A percentile compares a stretch with the other conserved stretches of the same genome.
These are phyloP conservation scores for Oasisia sp. DNA, from an alignment of 2,888 invertebrate genomes.

Conservation along the genomic window DNA sequence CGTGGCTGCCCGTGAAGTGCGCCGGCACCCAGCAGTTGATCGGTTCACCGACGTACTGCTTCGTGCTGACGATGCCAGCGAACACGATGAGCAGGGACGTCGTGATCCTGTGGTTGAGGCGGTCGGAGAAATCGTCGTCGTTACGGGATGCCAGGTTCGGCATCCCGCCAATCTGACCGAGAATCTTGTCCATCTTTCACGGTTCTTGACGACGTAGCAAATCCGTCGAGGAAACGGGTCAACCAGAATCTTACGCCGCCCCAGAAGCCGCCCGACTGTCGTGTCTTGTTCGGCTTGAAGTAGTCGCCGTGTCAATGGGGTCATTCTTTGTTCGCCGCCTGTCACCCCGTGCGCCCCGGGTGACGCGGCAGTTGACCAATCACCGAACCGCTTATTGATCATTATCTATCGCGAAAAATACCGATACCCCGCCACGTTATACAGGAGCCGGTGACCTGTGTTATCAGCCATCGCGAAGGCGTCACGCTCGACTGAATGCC, in stretches of 20 bases:
- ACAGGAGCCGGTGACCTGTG: neutral
- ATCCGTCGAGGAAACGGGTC: neutral
- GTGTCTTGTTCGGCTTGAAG: neutral
- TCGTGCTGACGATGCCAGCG: conserved; percentile 76
- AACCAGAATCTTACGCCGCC: no score
- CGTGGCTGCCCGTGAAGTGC: conserved; percentile 42
- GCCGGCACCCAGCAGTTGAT: conserved; percentile 46
- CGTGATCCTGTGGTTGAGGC: conserved; percentile 67
- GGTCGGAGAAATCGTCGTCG: conserved; percentile 66
- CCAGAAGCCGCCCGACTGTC: neutral
- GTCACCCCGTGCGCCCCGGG: neutral
- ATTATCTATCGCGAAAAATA: neutral
- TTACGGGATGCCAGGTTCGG: conserved; percentile 50
- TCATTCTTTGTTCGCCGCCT: neutral
- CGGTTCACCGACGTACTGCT: conserved; percentile 40
- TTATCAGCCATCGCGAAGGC: neutral
- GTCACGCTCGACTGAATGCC: neutral
- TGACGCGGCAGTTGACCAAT: neutral
- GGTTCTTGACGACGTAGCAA: neutral
- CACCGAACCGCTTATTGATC: neutral
- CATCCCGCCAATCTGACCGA: conserved; percentile 3
- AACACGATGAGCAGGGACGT: conserved; percentile 85
- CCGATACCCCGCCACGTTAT: neutral
- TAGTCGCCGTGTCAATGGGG: neutral
- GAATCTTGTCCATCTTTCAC: conserved; percentile 21